phyloP scores from a whole-genome alignment of 35 echinoderm and acorn worm species.

The Ophiothrix spiculata region DNA sequence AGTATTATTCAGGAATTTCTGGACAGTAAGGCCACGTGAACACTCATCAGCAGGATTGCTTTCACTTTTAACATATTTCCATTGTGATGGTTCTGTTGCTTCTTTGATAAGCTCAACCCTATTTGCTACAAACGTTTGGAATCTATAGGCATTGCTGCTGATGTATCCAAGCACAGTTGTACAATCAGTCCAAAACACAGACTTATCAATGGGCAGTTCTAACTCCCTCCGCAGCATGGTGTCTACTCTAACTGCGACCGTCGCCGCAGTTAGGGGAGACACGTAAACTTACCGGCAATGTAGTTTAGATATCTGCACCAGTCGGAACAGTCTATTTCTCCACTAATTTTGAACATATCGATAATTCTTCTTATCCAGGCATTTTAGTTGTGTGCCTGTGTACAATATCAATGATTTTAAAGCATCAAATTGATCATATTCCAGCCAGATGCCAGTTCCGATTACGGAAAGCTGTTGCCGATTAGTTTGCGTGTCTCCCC shows the following conservation, averaged over 20 bases:
- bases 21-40: slow-evolving; percentile 20
- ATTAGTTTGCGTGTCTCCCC: slow-evolving; percentile 48
- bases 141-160: slow-evolving; percentile 23
- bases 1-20: slow-evolving; percentile 10
- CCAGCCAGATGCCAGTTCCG: no score
- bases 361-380: no score
- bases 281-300: no score
- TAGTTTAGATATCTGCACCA: no score
- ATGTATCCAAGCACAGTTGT: slow-evolving; percentile 45
- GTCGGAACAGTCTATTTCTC: no score
- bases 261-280: no score
- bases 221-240: slow-evolving; percentile 27
- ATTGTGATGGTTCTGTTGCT: slow-evolving; percentile 16
- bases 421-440: no score
- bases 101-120: slow-evolving; percentile 27
- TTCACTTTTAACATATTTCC: slow-evolving; percentile 19
- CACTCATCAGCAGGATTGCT: slow-evolving; percentile 35
- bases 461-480: no score
- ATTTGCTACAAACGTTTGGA: slow-evolving; percentile 43
- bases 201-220: neutral
- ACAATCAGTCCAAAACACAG: slow-evolving; percentile 42
- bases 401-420: no score
- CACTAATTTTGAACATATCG: no score
- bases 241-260: slow-evolving; percentile 19
- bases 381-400: no score